phyloP scores from a whole-genome alignment of 2,113 vertebrate genomes.

The Hemibagrus wyckioides region DNA sequence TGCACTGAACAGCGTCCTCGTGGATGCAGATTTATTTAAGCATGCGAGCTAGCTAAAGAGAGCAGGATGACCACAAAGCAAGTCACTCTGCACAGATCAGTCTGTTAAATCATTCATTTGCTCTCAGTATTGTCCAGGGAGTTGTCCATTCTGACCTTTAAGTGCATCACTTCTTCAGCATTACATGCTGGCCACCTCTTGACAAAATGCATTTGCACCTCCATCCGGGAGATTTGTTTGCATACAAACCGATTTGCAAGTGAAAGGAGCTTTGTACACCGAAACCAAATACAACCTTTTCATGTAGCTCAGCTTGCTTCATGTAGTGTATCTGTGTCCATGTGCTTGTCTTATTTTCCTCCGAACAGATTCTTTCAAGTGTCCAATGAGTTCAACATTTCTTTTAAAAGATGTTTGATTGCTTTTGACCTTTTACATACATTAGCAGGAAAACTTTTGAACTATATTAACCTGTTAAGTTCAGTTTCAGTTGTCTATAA shows the following conservation, averaged over 20 bases:
- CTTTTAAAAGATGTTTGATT: not conserved
- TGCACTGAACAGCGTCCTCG: not conserved
- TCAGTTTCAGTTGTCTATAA: not conserved
- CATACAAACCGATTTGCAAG: constrained; percentile 68
- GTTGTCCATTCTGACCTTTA: not conserved
- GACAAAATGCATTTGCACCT: constrained; percentile 10
- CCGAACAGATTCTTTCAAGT: not conserved
- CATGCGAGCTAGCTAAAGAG: not conserved
- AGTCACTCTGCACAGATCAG: not conserved
- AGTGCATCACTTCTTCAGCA: constrained; percentile 7
- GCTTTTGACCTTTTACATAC: not conserved
- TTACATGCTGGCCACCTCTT: constrained; percentile 1
- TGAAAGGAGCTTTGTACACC: constrained; percentile 56
- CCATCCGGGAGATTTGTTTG: constrained; percentile 41
- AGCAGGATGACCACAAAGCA: not conserved
- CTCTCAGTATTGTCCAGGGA: not conserved
- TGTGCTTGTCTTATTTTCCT: constrained; percentile 24
- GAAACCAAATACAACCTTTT: constrained; percentile 47
- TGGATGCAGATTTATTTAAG: not conserved
- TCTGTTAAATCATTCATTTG: constrained; percentile 11
- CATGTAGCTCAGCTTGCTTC: constrained; percentile 20
- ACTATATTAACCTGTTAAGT: not conserved
- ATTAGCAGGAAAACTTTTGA: not conserved
- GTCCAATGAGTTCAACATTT: not conserved
- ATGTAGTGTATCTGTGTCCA: not conserved